Percentiles rank a stretch among this genome's conserved stretches.
Conservation (phyloP, 2,113 vertebrate genomes). For the Centropus bengalensis region DNA sequence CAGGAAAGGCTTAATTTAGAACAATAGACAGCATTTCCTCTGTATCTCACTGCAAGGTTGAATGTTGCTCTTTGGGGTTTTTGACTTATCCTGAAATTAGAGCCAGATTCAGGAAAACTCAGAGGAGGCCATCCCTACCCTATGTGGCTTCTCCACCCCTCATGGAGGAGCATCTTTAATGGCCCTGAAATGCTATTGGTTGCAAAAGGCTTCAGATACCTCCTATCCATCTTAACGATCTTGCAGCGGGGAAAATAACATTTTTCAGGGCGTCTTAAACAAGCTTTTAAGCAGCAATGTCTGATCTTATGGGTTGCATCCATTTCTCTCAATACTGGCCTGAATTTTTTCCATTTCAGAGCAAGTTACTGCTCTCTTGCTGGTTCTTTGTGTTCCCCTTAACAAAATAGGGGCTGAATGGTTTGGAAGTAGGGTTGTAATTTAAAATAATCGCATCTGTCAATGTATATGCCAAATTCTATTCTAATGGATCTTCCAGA, state of each 20-base stretch:
- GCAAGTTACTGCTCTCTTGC: not conserved
- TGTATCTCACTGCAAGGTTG: not conserved
- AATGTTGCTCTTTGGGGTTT: not conserved
- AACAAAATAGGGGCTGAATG: not conserved
- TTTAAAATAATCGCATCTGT: slow-evolving; percentile 25
- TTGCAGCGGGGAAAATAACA: not conserved
- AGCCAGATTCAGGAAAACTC: not conserved
- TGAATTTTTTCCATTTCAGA: not conserved
- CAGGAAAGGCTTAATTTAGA: not conserved
- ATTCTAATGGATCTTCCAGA: not conserved
- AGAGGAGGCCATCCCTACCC: not conserved
- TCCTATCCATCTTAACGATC: not conserved
- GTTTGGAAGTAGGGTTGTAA: not conserved
- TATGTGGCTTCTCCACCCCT: not conserved
- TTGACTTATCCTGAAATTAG: not conserved
- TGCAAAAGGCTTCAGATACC: not conserved
- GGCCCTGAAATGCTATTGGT: not conserved
- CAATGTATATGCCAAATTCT: not conserved
- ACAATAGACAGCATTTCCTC: not conserved
- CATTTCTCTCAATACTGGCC: not conserved
- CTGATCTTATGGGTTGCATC: not conserved
- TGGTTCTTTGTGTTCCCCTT: not conserved
- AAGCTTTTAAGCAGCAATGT: not conserved
- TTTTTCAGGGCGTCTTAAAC: not conserved
- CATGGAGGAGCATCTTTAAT: not conserved